Base-by-base conservation (phyloP, 1,140 invertebrate genomes). In the Venustaconcha ellipsiformis region DNA sequence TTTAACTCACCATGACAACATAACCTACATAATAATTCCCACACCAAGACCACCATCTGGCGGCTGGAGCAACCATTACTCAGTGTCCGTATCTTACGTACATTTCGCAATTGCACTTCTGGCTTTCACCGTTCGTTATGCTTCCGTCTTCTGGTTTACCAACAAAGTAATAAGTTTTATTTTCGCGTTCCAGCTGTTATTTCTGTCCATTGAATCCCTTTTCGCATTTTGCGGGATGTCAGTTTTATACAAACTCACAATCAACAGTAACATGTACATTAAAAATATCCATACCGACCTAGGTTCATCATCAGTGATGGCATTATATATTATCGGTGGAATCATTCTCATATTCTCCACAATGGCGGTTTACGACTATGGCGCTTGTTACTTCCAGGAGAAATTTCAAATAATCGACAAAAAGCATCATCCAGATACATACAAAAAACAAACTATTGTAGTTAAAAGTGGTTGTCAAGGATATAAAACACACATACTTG, bases 141-240 rank as follows among this genome's bases (percentile, higher is more conserved):
- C 86, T 12, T 74, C 85, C 23, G 84, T 86, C 48, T 87, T 86
- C 78, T 87, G 86, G 86, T 85, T 81, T 79, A 87, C 86, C 15
- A 84, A 85, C 74, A 85, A 84, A 62, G 62, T 78, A 2, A 74
- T 86, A 56, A 86, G 81, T 26, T 59, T 72, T 12, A 72, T 87
- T 13, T 87, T 87, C 70, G 82, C 83, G 0, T 62, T 79, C n/a
- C 84, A 84, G 72, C 78, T 87, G 14, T 72, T 87, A 30, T 72
- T 80, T 48, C 65, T 84, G 72, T 67, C 78, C 15, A 30, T 84
- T 13, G 82, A 82, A 13, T 79, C 80, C 14, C 23, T 83, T 1
- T 82, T 86, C 70, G 78, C 78, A 14, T 84, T 82, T 74, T 82
- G 79, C 70, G 81, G 83, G 18, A 78, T 83, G 37, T 72, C 76